These are phyloP conservation scores for Acanthosepion pharaonis DNA, from an alignment of 2,888 invertebrate species.

Conservation along the genomic window DNA sequence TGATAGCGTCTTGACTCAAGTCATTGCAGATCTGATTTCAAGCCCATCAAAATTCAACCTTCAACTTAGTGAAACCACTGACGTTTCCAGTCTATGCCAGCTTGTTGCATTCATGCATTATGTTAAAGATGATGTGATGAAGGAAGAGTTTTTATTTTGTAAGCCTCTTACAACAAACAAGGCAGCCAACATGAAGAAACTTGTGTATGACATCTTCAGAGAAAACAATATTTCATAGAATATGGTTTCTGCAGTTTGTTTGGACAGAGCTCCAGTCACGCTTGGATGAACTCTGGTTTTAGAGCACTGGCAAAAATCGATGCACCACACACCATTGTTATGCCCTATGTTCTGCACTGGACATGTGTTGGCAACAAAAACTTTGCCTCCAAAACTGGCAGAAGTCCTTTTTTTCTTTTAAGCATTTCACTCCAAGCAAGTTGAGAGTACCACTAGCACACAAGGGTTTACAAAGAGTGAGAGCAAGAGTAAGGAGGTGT, in stretches of 20 bases:
- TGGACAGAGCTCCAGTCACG: not conserved
- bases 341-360: too few relatives aligned
- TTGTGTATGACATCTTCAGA: constrained; percentile 37
- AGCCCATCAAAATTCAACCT: not conserved
- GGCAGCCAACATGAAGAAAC: not conserved
- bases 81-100: constrained; percentile 25
- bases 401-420: too few relatives aligned
- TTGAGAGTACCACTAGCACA: too few relatives aligned
- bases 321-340: not conserved
- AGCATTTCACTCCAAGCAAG: too few relatives aligned
- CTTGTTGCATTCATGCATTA: not conserved
- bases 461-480: too few relatives aligned
- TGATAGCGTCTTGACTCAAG: not conserved
- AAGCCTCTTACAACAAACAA: too few relatives aligned
- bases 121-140: not conserved
- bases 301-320: not conserved
- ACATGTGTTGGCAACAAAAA: too few relatives aligned
- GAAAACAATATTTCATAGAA: not conserved
- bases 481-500: too few relatives aligned
- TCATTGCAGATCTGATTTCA: not conserved
- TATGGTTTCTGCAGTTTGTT: not conserved
- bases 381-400: too few relatives aligned
- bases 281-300: not conserved
- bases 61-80: not conserved
- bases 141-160: too few relatives aligned